phyloP scores from a whole-genome alignment of 2,797 vertebrate species.

The Centroberyx gerrardi region DNA sequence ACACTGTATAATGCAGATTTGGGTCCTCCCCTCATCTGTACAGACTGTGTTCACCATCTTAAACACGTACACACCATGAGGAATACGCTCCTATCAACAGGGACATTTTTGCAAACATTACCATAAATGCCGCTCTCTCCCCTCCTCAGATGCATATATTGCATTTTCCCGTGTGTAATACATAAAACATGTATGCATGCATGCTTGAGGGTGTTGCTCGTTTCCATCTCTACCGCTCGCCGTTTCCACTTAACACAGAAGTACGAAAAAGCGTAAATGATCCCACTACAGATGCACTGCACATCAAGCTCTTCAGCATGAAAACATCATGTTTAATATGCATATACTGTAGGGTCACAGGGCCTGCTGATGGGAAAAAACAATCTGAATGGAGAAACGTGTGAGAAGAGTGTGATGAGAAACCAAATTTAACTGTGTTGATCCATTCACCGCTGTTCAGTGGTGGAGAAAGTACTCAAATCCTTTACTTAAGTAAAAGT shows the following conservation, averaged over 20 bases:
- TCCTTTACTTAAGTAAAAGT: too few relatives aligned
- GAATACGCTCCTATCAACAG: background rate
- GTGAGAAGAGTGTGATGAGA: background rate
- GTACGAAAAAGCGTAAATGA: conserved; percentile 7
- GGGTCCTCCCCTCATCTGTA: background rate
- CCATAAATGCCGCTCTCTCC: background rate
- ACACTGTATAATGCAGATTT: background rate
- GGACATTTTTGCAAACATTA: background rate
- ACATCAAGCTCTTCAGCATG: background rate
- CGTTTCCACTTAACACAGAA: conserved; percentile 15
- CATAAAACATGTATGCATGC: conserved; percentile 29
- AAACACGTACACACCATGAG: conserved; percentile 3
- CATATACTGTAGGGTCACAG: background rate
- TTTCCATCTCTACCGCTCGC: conserved; percentile 1
- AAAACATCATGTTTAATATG: background rate
- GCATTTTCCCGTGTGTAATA: conserved; percentile 12
- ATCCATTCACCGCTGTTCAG: too few relatives aligned
- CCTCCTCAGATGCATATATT: conserved; percentile 16
- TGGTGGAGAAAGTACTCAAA: too few relatives aligned
- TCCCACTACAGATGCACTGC: background rate
- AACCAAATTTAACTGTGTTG: too few relatives aligned
- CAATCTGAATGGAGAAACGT: background rate
- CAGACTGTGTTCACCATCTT: background rate
- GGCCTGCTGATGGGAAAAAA: background rate
- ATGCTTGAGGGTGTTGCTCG: conserved; percentile 5